phyloP scores from a whole-genome alignment of 1,140 invertebrate species.

The Muscidifurax raptorellus region DNA sequence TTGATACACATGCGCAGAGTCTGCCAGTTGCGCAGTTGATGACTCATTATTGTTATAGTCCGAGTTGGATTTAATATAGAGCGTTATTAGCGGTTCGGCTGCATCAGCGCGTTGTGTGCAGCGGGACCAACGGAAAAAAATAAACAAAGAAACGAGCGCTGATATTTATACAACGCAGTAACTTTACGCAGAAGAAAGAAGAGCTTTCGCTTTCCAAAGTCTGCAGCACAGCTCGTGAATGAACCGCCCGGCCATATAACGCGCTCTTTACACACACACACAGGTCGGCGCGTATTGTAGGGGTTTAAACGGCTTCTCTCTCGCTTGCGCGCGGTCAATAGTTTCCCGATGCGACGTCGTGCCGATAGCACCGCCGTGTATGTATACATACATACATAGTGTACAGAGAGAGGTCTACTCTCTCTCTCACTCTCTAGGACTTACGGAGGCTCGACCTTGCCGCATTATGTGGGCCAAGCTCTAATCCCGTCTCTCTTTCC shows the following conservation, averaged over 20 bases:
- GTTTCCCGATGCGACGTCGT: conserved; percentile 27
- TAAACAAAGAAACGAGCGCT: neutral
- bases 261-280: neutral
- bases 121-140: too few relatives aligned
- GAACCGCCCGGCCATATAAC: neutral
- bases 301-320: conserved; percentile 14
- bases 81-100: too few relatives aligned
- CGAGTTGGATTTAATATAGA: too few relatives aligned
- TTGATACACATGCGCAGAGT: too few relatives aligned
- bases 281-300: neutral
- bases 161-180: too few relatives aligned
- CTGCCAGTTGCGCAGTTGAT: too few relatives aligned
- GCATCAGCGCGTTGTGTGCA: too few relatives aligned
- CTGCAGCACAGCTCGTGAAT: conserved; percentile 46
- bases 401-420: neutral
- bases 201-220: neutral
- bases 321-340: conserved; percentile 25
- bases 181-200: too few relatives aligned
- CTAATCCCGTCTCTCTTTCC: conserved; percentile 41
- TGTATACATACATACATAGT: neutral
- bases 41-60: conserved; percentile 24
- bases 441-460: conserved; percentile 44
- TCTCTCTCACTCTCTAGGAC: conserved; percentile 3
- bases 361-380: neutral
- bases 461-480: conserved; percentile 51